These are phyloP conservation scores for Fratercula arctica DNA, from an alignment of 2,797 vertebrate species.

Conservation along the genomic window DNA sequence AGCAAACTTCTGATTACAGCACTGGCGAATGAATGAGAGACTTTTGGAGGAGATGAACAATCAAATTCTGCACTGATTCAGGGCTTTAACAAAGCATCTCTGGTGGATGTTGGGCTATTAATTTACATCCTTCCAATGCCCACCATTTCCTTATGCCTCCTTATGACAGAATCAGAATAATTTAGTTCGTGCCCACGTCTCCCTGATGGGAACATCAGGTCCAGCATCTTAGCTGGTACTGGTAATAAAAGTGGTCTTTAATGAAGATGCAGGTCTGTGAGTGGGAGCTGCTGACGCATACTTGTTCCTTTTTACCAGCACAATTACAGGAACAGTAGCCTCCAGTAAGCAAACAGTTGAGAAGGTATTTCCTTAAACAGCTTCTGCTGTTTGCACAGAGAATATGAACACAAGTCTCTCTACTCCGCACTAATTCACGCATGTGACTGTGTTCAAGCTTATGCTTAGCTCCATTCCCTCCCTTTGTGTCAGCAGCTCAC, in stretches of 20 bases:
- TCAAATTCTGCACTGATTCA: neutral
- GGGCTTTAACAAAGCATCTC: neutral
- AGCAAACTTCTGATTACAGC: neutral
- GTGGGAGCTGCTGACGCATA: neutral
- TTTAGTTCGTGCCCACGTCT: neutral
- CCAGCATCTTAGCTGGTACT: neutral
- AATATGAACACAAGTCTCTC: neutral
- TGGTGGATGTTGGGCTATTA: neutral
- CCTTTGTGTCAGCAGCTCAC: neutral
- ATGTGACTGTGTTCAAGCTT: neutral
- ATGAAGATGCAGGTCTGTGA: neutral
- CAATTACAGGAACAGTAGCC: neutral
- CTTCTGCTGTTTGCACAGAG: neutral
- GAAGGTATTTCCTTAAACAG: conserved; percentile 24
- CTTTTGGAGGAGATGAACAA: neutral
- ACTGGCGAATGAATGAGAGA: neutral
- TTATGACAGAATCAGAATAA: neutral
- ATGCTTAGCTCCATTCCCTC: neutral
- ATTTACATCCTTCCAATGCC: neutral
- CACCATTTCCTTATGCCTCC: neutral
- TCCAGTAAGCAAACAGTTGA: conserved; percentile 6
- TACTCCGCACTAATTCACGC: neutral
- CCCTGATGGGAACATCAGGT: neutral
- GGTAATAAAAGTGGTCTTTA: neutral
- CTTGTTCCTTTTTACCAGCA: neutral